Evolutionary conservation across 1,140 invertebrate species (phyloP), one percentile per base, ranked within the genome.

Genomic region (Bacillus rossius): DNA sequence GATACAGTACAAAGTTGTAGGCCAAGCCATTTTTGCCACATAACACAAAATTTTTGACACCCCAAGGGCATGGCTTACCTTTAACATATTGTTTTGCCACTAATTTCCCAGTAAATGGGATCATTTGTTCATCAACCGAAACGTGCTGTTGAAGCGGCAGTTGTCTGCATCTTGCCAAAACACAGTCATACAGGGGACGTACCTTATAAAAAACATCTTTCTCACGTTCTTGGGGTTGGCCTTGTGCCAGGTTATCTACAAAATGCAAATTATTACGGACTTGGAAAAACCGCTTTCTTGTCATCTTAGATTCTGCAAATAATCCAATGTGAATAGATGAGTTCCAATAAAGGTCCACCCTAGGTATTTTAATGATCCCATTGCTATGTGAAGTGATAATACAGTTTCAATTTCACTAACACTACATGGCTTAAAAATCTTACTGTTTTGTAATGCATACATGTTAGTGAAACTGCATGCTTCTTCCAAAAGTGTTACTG

Each of bases 101-200:
- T 16, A 63, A 41, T 14, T 59, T 16, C 2, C 69, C 66, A 52
- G 62, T 66, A 59, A 70, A 69, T 5, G 67, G 61, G 1, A 69
- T 55, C 64, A 71, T 70, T 59, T 69, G 66, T 47, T 70, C 65
- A 55, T 71, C 69, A 29, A 70, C 55, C 37, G 38, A 56, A 20
- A 60, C 34, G n/a, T 66, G 13, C 53, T 51, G 25, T 56, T 64
- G 64, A 25, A 64, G 5, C 20, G 29, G 22, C 3, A 64, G 57
- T 16, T 52, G 0, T 19, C 8, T 13, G 29, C 41, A 59, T 5
- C 42, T 23, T 22, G 56, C 56, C 40, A 16, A 47, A 4, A 62
- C 20, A 14, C 25, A n/a, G 22, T 62, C 37, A 51, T 60, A 60
- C 20, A 64, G 8, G 17, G 55, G 45, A 26, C 55, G 29, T 10